Evolutionary conservation across 2,113 vertebrate genomes (phyloP).

Genomic region (Triplophysa dalaica): DNA sequence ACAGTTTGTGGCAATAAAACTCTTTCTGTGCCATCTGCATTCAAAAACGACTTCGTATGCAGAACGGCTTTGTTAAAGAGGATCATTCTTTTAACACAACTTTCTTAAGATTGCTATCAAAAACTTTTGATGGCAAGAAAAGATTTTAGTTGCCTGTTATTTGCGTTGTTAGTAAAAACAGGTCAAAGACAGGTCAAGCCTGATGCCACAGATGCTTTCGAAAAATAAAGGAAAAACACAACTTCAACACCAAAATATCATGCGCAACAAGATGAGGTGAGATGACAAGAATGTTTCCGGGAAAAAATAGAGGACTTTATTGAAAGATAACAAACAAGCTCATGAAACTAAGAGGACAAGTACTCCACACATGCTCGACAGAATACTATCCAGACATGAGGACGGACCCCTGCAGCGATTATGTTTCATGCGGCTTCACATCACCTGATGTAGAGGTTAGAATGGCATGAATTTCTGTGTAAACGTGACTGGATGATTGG

Average conservation of each 20-base stretch:
- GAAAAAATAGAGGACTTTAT: slow-evolving; percentile 69
- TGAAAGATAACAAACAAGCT: slow-evolving; percentile 40
- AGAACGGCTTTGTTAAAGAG: slow-evolving; percentile 46
- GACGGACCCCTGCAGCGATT: slow-evolving; percentile 37
- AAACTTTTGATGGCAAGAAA: slow-evolving; percentile 84
- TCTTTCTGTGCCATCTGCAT: slow-evolving; percentile 87
- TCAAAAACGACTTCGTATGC: slow-evolving; percentile 53
- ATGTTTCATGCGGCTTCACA: slow-evolving; percentile 76
- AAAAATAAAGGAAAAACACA: slow-evolving; percentile 66
- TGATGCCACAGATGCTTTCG: slow-evolving; percentile 63
- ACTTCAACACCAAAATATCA: slow-evolving; percentile 86
- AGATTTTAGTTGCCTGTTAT: slow-evolving; percentile 85
- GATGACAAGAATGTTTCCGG: slow-evolving; percentile 80
- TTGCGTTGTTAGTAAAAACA: slow-evolving; percentile 72
- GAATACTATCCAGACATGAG: slow-evolving; percentile 19
- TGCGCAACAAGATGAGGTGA: slow-evolving; percentile 89
- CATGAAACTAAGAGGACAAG: slow-evolving; percentile 29
- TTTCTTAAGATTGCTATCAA: slow-evolving; percentile 70
- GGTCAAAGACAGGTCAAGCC: slow-evolving; percentile 59
- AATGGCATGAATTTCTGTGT: slow-evolving; percentile 96
- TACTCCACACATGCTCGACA: slow-evolving; percentile 49
- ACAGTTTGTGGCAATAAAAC: slow-evolving; percentile 83
- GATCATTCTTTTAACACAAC: slow-evolving; percentile 83
- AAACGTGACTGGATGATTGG: slow-evolving; percentile 87
- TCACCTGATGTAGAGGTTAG: slow-evolving; percentile 81